phyloP scores from a whole-genome alignment of 1,140 invertebrate genomes.

The Uloborus diversus region DNA sequence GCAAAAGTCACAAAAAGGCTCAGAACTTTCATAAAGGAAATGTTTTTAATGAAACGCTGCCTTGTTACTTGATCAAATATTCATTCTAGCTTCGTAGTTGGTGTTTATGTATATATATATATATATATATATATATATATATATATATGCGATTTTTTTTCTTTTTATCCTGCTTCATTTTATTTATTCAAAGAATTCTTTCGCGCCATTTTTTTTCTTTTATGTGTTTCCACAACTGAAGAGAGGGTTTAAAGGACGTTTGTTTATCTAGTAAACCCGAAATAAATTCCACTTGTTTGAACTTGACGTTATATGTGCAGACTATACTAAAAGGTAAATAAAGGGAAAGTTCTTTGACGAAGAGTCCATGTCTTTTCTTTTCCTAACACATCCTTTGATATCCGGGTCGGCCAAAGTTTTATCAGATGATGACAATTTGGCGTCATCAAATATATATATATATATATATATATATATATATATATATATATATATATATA shows the following conservation, averaged over 20 bases:
- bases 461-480: no score
- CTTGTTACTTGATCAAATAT: constrained; percentile 35
- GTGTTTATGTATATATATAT: constrained; percentile 17
- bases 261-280: constrained; percentile 33
- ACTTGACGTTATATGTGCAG: no score
- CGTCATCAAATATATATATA: no score
- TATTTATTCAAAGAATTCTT: constrained; percentile 39
- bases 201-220: neutral
- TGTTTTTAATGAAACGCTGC: constrained; percentile 50
- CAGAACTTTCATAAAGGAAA: neutral
- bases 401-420: no score
- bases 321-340: no score
- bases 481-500: no score
- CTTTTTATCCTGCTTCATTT: neutral
- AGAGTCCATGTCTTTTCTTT: no score
- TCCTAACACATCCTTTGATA: no score
- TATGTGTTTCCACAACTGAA: neutral
- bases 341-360: no score
- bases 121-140: no score
- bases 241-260: constrained; percentile 37
- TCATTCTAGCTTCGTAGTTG: constrained; percentile 1
- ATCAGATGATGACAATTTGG: no score
- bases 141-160: no score
- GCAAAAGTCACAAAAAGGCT: constrained; percentile 20
- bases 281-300: constrained; percentile 48